Evolutionary conservation across 2,113 vertebrate species (phyloP), one percentile per base, ranked within the genome.

Genomic region (Labrus mixtus): DNA sequence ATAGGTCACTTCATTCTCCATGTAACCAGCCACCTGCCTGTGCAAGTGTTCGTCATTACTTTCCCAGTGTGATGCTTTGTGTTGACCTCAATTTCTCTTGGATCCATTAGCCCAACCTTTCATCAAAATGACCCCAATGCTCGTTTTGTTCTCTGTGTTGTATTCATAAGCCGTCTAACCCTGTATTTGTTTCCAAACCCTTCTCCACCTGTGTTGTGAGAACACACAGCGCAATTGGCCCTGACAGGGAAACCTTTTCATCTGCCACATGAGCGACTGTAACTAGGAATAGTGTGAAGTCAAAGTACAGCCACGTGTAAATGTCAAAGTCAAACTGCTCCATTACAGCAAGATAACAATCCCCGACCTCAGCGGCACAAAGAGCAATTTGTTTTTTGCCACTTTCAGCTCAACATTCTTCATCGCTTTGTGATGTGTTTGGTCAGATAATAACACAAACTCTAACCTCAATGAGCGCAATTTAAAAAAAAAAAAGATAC

Each of bases 391-490:
- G 46, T 3, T 59, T 61, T 51, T 2, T 10, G 13, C 16, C 13
- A 23, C 0, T 48, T 59, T 55, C 50, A n/a, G 10, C 16, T 54
- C 51, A n/a, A 55, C 20, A 43, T 41, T 37, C 68, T 4, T 33
- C 4, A 58, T n/a, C 8, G 46, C 71, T 56, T 62, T 25, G 22
- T n/a, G 13, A 0, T 0, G 29, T 73, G 66, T 43, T 1, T 5
- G 3, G 56, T 60, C 10, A 25, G 73, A 58, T 58, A 76, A 81
- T 71, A 62, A 69, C 48, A 66, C 48, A 23, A 45, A 76, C 45
- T 41, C 61, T 36, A 48, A 73, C 29, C 45, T 60, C 59, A 60
- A 60, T 48, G 53, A 86, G 17, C 33, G 10, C 50, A 76, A 76
- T 58, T 55, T 41, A 10, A 10, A 33, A 6, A 29, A 8, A 13